Conservation (phyloP, 2,797 vertebrate genomes). For the Hafferia zeledoni region DNA sequence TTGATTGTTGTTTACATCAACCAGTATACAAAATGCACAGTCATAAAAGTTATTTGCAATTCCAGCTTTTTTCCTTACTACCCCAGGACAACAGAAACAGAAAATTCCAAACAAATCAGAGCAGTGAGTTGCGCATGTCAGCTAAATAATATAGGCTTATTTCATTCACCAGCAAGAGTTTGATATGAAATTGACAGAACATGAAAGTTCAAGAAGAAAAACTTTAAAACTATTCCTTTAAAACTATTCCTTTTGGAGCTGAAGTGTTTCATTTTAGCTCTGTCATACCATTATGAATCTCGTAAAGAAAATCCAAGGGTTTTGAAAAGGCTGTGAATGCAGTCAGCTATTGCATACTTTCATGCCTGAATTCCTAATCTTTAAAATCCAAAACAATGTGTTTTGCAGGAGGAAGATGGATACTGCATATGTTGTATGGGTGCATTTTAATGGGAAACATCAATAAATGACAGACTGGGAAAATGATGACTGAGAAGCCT, state of each 20-base stretch:
- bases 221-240: not conserved
- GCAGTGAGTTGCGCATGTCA: not conserved
- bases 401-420: not conserved
- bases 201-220: not conserved
- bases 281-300: slow-evolving; percentile 26
- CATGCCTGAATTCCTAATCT: not conserved
- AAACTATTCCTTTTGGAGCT: not conserved
- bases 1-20: not conserved
- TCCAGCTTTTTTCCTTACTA: not conserved
- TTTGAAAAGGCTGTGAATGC: slow-evolving; percentile 28
- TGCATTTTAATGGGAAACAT: not conserved
- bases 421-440: not conserved
- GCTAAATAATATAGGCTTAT: not conserved
- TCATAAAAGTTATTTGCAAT: not conserved
- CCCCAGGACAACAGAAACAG: not conserved
- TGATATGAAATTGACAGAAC: not conserved
- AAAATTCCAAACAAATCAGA: not conserved
- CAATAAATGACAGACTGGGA: not conserved
- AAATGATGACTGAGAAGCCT: not conserved
- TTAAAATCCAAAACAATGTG: not conserved
- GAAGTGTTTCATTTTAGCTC: not conserved
- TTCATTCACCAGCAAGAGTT: not conserved
- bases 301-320: not conserved
- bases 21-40: not conserved
- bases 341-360: not conserved